A percentile compares a stretch with the other conserved stretches of the same genome.
phyloP scores from a whole-genome alignment of 2,797 vertebrate genomes.

The Dallia pectoralis region DNA sequence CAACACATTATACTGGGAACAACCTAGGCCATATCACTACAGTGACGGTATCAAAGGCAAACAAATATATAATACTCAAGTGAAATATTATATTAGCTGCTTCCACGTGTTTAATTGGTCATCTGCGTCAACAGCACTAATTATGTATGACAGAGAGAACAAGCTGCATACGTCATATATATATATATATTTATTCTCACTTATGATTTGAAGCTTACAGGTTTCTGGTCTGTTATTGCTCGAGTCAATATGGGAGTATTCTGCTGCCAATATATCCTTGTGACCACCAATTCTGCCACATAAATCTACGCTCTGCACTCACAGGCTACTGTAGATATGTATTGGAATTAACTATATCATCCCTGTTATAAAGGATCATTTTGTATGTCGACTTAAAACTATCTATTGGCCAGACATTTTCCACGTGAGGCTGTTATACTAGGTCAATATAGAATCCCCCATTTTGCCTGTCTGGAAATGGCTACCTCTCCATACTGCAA shows the following conservation, averaged over 20 bases:
- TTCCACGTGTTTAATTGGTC: constrained; percentile 84
- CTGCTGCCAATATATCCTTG: background rate
- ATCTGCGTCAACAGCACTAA: constrained; percentile 83
- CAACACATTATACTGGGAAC: constrained; percentile 83
- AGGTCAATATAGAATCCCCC: background rate
- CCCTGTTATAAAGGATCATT: background rate
- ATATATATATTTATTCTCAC: constrained; percentile 66
- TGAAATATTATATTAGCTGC: constrained; percentile 83
- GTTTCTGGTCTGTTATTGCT: constrained; percentile 9
- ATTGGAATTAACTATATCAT: background rate
- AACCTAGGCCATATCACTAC: constrained; percentile 78
- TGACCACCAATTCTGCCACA: background rate
- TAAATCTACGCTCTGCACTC: background rate
- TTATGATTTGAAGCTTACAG: constrained; percentile 17
- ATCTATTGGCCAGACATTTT: background rate
- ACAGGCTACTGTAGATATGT: background rate
- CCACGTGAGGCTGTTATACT: background rate
- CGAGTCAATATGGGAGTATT: background rate
- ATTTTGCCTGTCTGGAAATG: background rate
- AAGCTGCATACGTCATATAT: constrained; percentile 79
- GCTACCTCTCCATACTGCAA: background rate
- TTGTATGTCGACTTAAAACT: background rate
- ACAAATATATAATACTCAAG: constrained; percentile 44
- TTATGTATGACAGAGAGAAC: constrained; percentile 82
- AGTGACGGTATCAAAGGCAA: constrained; percentile 64